Conservation (phyloP, 2,797 vertebrate species). For the Lacerta viridis region DNA sequence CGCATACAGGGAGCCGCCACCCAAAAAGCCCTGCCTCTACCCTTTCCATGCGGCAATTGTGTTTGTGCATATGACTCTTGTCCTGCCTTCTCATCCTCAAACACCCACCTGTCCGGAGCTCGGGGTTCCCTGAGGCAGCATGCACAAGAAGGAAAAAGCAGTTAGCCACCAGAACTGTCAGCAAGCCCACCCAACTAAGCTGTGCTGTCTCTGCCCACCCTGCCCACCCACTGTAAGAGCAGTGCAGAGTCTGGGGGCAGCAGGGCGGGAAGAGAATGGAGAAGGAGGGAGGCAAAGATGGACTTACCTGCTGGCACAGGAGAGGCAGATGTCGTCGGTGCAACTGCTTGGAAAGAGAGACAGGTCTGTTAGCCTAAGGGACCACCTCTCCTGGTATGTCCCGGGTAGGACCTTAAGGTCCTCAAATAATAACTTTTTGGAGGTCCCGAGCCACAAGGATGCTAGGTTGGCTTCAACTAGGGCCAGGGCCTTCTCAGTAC, state of each 20-base stretch:
- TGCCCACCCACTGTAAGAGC: neutral
- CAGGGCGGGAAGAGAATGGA: too few relatives aligned
- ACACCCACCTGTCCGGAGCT: constrained; percentile 24
- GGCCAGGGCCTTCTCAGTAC: too few relatives aligned
- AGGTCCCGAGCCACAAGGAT: too few relatives aligned
- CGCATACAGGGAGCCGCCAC: neutral
- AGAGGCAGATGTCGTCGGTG: neutral
- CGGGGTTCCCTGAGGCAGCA: constrained; percentile 32
- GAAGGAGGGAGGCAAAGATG: too few relatives aligned
- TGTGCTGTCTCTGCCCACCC: neutral
- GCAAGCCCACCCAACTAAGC: neutral
- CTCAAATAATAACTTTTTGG: too few relatives aligned
- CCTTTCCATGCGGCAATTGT: neutral
- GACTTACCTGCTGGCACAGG: constrained; percentile 9
- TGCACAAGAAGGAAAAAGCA: neutral
- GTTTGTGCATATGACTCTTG: neutral
- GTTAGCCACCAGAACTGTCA: neutral
- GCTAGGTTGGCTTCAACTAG: too few relatives aligned
- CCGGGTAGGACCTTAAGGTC: too few relatives aligned
- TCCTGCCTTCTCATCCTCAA: neutral
- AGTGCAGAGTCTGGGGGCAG: neutral
- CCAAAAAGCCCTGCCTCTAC: neutral
- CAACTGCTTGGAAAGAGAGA: constrained; percentile 16
- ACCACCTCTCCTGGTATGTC: too few relatives aligned
- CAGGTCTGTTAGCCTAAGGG: neutral